Evolutionary conservation across 1,140 invertebrate genomes (phyloP).

Genomic region (Pinna nobilis): DNA sequence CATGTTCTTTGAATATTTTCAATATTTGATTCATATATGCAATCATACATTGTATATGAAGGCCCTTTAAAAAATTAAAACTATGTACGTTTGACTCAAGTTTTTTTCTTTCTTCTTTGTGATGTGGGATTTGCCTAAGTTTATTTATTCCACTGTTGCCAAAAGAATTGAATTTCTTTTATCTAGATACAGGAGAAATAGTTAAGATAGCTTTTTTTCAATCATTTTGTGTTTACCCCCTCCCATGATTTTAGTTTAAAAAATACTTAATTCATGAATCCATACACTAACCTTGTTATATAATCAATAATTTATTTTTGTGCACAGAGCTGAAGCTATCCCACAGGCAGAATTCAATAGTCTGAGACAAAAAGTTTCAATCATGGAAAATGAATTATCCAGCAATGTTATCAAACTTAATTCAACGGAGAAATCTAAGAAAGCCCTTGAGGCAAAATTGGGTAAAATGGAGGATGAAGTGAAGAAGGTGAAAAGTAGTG

Average conservation of each 20-base stretch:
- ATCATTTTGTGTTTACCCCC: not conserved
- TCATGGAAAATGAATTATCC: conserved; percentile 67
- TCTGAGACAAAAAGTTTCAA: conserved; percentile 65
- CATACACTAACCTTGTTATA: not conserved
- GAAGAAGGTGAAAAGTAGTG: conserved; percentile 44
- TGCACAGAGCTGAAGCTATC: conserved; percentile 53
- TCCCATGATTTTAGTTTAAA: not conserved
- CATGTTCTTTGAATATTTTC: too few species aligned
- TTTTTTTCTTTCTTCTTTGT: too few species aligned
- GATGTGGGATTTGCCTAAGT: too few species aligned
- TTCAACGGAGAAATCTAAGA: conserved; percentile 61
- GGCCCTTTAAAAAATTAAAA: too few species aligned
- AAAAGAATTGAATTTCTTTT: too few species aligned
- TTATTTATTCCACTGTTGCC: too few species aligned
- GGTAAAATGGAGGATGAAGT: conserved; percentile 62
- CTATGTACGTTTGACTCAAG: too few species aligned
- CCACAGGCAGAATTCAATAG: conserved; percentile 57
- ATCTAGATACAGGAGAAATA: too few species aligned
- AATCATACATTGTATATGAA: too few species aligned
- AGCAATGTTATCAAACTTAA: conserved; percentile 61
- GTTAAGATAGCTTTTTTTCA: too few species aligned
- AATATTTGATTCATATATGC: too few species aligned
- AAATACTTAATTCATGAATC: not conserved
- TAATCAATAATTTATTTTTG: not conserved
- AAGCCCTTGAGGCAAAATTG: conserved; percentile 55